These are phyloP conservation scores for Phataginus tricuspis DNA, from an alignment of 2,797 vertebrate genomes.

Conservation along the genomic window DNA sequence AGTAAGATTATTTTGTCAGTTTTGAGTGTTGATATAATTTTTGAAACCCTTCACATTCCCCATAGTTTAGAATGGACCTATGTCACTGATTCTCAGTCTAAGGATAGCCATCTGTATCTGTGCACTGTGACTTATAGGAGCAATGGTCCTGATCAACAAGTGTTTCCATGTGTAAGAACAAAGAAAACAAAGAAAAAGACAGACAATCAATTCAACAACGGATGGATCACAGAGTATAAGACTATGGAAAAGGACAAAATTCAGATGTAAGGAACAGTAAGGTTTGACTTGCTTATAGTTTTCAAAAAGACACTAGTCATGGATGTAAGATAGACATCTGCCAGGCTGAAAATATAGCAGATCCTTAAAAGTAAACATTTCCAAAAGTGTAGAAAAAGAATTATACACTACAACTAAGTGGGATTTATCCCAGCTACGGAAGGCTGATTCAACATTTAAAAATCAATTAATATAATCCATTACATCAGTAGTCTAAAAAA, in stretches of 20 bases:
- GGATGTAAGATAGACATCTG: not conserved
- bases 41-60: not conserved
- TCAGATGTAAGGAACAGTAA: not conserved
- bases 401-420: not conserved
- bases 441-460: not conserved
- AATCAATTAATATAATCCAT: not conserved
- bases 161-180: not conserved
- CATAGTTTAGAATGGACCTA: not conserved
- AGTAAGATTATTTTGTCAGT: not conserved
- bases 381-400: not conserved
- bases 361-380: not conserved
- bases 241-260: not conserved
- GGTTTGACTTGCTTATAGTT: not conserved
- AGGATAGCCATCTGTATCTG: not conserved
- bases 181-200: not conserved
- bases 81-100: not conserved
- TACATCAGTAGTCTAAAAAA: not conserved
- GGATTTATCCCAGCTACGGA: not conserved
- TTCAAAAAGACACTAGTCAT: not conserved
- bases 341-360: not conserved
- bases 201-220: not conserved
- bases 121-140: not conserved
- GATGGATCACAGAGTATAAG: not conserved
- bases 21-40: not conserved
- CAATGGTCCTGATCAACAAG: not conserved